Evolutionary conservation across 2,888 invertebrate genomes (phyloP), one percentile per base, ranked within the genome.

Genomic region (Theodoxus fluviatilis): DNA sequence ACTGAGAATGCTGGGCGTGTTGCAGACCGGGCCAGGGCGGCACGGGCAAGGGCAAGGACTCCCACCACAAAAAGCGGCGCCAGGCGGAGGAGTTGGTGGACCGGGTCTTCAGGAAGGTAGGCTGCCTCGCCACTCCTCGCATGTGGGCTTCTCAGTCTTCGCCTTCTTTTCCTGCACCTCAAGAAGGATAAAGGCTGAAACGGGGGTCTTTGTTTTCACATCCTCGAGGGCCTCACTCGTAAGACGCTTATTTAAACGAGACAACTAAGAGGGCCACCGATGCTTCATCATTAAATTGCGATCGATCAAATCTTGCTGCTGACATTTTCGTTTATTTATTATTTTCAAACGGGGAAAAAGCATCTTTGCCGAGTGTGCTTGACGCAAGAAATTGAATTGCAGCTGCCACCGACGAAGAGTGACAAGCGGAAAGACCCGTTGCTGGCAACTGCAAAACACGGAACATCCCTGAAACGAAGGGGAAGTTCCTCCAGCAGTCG

Each of bases 1-100:
- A n/a, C n/a, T n/a, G n/a, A n/a, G n/a, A n/a, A n/a, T n/a, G n/a
- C n/a, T n/a, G n/a, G n/a, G n/a, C n/a, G n/a, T n/a, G n/a, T n/a
- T n/a, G n/a, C n/a, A n/a, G n/a, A n/a, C n/a, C n/a, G n/a, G n/a
- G n/a, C n/a, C n/a, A n/a, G n/a, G n/a, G n/a, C n/a, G n/a, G n/a
- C n/a, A n/a, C n/a, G n/a, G n/a, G n/a, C n/a, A 71, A 65, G n/a
- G 28, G 38, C 31, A 76, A 76, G 61, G 78, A 77, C 9, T 57
- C 55, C 18, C 61, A 70, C 52, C 69, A 71, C 69, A 82, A 82
- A 72, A 81, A 81, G 70, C 80, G 80, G 69, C 79, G 80, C 31
- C 78, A 78, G 18, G 81, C 81, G 3, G 83, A 83, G 68, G 78
- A 81, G 69, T 72, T 83, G 22, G 83, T 83, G 1, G 83, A 83